Evolutionary conservation across 1,140 invertebrate genomes (phyloP).

Genomic region (Bombus haemorrhoidalis): DNA sequence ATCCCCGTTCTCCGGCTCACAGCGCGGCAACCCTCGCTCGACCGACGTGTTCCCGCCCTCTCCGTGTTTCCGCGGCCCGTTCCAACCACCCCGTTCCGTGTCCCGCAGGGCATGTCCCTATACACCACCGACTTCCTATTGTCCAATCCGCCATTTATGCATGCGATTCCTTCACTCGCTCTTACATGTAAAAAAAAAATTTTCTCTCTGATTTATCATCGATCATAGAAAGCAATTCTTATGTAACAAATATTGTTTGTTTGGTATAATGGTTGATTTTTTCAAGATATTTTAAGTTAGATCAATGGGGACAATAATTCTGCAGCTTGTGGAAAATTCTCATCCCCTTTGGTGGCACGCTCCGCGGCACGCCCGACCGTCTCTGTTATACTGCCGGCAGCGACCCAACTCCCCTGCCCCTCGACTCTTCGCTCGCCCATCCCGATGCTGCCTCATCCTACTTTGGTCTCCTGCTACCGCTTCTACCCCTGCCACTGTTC

Average conservation of each 20-base stretch:
- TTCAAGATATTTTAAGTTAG: conserved; percentile 57
- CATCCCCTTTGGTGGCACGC: conserved; percentile 83
- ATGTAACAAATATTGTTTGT: too few species aligned
- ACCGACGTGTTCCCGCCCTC: conserved; percentile 78
- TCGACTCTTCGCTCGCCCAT: conserved; percentile 58
- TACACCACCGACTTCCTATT: conserved; percentile 69
- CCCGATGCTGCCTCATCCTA: conserved; percentile 52
- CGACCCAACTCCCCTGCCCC: conserved; percentile 69
- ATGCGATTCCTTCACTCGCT: not conserved
- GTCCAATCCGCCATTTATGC: conserved; percentile 64
- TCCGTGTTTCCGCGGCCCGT: conserved; percentile 82
- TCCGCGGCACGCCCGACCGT: conserved; percentile 82
- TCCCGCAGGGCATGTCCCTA: conserved; percentile 83
- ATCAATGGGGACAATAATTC: conserved; percentile 76
- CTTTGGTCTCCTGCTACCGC: conserved; percentile 61
- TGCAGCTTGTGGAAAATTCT: conserved; percentile 75
- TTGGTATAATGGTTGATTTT: conserved; percentile 45
- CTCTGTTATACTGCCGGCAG: conserved; percentile 82
- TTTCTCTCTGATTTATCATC: conserved; percentile 66
- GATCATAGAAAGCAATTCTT: too few species aligned
- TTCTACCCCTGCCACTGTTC: conserved; percentile 58
- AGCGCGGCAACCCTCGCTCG: conserved; percentile 66
- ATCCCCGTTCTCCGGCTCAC: conserved; percentile 48
- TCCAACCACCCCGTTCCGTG: conserved; percentile 81
- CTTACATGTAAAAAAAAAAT: conserved; percentile 57